phyloP scores from a whole-genome alignment of 1,140 invertebrate genomes.

The Lepeophtheirus salmonis region DNA sequence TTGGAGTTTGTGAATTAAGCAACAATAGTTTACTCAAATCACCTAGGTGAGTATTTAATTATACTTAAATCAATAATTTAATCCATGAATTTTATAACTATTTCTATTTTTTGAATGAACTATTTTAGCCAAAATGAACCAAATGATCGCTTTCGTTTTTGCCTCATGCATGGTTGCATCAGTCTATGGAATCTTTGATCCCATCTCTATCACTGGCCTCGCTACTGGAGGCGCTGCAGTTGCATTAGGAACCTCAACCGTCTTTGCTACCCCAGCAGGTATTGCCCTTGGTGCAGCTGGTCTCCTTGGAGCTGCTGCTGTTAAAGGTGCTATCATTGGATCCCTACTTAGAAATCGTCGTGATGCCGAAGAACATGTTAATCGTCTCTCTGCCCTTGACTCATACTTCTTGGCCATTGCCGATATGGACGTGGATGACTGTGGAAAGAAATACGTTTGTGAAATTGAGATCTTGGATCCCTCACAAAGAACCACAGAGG shows the following conservation, averaged over 20 bases:
- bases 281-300: neutral
- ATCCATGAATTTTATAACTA: no score
- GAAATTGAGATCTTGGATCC: neutral
- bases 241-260: neutral
- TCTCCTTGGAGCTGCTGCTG: neutral
- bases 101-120: no score
- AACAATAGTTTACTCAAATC: no score
- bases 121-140: no score
- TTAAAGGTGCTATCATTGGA: neutral
- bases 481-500: neutral
- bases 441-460: neutral
- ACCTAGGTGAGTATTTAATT: no score
- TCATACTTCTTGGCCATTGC: neutral
- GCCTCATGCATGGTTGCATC: no score
- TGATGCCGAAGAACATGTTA: neutral
- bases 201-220: neutral
- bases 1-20: no score
- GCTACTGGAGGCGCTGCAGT: neutral
- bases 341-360: neutral
- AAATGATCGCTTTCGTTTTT: no score
- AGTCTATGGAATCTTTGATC: no score
- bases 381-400: neutral
- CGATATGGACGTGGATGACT: neutral
- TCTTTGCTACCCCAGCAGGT: neutral
- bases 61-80: no score